Conservation (phyloP, 2,797 vertebrate species). For the Gadopsis marmoratus region DNA sequence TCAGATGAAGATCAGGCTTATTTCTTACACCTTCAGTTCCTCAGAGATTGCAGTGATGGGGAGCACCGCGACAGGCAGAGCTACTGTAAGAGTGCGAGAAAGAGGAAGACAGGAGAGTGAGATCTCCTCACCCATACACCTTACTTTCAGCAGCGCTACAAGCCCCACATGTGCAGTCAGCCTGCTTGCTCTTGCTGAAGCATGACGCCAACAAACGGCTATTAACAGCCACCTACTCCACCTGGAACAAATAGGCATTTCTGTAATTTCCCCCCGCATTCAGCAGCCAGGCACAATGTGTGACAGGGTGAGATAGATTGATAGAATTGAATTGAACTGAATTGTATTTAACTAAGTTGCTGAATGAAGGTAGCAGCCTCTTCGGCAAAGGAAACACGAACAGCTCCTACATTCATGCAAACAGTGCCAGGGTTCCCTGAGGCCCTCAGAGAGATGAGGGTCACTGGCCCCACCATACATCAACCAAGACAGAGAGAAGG, state of each 20-base stretch:
- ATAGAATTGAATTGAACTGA: not conserved
- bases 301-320: not conserved
- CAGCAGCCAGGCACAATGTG: constrained; percentile 1
- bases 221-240: constrained; percentile 42
- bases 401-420: constrained; percentile 29
- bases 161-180: constrained; percentile 29
- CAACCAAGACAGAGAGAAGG: constrained; percentile 58
- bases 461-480: constrained; percentile 54
- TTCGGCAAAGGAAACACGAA: constrained; percentile 41
- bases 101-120: not conserved
- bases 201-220: constrained; percentile 54
- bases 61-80: constrained; percentile 1
- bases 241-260: constrained; percentile 19
- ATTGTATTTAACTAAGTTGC: not conserved
- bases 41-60: constrained; percentile 17
- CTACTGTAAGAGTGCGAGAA: constrained; percentile 16
- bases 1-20: constrained; percentile 40
- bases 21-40: constrained; percentile 34
- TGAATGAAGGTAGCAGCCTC: constrained; percentile 25
- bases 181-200: constrained; percentile 39
- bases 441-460: constrained; percentile 47
- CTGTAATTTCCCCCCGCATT: constrained; percentile 8
- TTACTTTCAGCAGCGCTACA: constrained; percentile 40
- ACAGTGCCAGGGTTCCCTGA: constrained; percentile 36
- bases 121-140: not conserved